phyloP scores from a whole-genome alignment of 2,797 vertebrate species.

The Todus mexicanus region DNA sequence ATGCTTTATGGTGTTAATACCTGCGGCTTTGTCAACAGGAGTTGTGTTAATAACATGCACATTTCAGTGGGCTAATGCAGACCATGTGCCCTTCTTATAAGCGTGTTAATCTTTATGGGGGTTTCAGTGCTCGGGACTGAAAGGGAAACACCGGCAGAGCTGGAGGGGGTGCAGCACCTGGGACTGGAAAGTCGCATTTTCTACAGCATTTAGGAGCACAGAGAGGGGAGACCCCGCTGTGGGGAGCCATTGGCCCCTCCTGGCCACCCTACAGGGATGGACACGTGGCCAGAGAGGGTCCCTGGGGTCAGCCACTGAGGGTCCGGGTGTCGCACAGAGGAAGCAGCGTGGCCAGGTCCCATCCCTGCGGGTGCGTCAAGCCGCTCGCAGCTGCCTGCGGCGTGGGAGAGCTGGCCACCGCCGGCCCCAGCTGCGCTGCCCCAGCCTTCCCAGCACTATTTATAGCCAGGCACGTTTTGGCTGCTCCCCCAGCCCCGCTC shows the following conservation, averaged over 20 bases:
- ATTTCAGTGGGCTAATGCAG: conserved; percentile 23
- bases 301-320: not conserved
- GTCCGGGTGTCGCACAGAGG: not conserved
- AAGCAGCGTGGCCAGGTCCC: not conserved
- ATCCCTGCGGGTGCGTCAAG: not conserved
- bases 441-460: not conserved
- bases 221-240: not conserved
- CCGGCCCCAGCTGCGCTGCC: not conserved
- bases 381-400: not conserved
- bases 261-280: not conserved
- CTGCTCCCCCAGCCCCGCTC: not conserved
- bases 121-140: not conserved
- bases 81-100: not conserved
- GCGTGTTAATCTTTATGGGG: not conserved
- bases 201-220: not conserved
- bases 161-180: not conserved
- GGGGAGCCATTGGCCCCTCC: not conserved
- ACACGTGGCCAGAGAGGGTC: not conserved
- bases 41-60: conserved; percentile 34
- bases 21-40: conserved; percentile 52
- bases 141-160: not conserved
- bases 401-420: not conserved
- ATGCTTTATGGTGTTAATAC: conserved; percentile 61
- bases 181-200: not conserved
- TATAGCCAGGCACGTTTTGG: not conserved